Percentiles rank a stretch among this genome's conserved stretches.
These are phyloP conservation scores for Petrolisthes manimaculis DNA, from an alignment of 2,888 invertebrate genomes.

Conservation along the genomic window DNA sequence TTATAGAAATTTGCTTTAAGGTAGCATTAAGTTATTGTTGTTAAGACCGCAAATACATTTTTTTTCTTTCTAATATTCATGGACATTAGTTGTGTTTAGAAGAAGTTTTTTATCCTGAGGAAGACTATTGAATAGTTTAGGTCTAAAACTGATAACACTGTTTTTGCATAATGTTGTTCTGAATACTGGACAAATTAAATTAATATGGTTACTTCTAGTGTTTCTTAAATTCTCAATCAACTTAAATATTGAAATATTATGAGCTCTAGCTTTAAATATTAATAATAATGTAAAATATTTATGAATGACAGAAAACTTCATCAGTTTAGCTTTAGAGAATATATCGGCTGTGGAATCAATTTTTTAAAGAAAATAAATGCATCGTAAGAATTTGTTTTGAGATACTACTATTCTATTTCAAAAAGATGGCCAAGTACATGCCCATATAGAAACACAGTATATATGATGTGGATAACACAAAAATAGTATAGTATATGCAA, in stretches of 20 bases:
- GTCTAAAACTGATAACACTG: background rate
- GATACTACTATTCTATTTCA: background rate
- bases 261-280: no score
- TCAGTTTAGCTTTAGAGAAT: background rate
- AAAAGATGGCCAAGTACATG: background rate
- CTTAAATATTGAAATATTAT: no score
- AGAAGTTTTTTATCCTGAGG: no score
- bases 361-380: background rate
- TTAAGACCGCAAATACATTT: background rate
- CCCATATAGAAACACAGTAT: background rate
- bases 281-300: no score
- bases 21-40: background rate
- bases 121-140: background rate
- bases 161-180: background rate
- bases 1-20: background rate
- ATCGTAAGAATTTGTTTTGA: background rate
- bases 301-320: no score
- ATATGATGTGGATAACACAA: background rate
- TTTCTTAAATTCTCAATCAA: no score
- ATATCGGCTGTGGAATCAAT: background rate
- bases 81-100: background rate
- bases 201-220: no score
- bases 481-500: no score
- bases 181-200: background rate
- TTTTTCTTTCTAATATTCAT: background rate